These are phyloP conservation scores for Perodicticus potto DNA, from an alignment of 2,797 vertebrate genomes.

Conservation along the genomic window DNA sequence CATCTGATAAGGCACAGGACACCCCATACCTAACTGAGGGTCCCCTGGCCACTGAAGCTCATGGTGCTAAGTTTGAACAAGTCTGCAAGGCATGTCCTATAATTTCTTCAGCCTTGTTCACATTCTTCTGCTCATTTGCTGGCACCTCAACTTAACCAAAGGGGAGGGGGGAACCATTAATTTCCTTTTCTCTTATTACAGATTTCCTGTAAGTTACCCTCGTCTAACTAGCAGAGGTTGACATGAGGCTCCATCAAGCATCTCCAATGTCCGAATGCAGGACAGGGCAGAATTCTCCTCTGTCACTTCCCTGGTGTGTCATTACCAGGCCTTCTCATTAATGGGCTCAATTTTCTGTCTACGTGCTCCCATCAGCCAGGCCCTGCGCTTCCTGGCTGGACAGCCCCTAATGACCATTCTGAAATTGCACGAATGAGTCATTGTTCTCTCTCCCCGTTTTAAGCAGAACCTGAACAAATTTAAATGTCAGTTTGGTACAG, in stretches of 20 bases:
- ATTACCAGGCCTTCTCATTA: rapidly evolving
- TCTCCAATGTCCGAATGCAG: too few species aligned
- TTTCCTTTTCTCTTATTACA: background rate
- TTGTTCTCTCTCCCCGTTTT: rapidly evolving
- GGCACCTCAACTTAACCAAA: too few species aligned
- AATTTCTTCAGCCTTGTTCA: too few species aligned
- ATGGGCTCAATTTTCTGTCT: rapidly evolving
- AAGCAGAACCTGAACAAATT: background rate
- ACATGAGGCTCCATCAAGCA: rapidly evolving
- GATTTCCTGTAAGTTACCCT: too few species aligned
- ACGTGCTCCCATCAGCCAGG: rapidly evolving
- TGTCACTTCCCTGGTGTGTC: rapidly evolving
- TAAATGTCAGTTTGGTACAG: background rate
- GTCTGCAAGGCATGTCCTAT: rapidly evolving
- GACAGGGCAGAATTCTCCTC: rapidly evolving
- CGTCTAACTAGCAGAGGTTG: too few species aligned
- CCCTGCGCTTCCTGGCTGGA: background rate
- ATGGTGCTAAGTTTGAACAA: rapidly evolving
- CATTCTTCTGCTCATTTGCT: too few species aligned
- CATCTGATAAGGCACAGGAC: rapidly evolving
- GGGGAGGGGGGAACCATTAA: background rate
- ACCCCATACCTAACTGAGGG: rapidly evolving
- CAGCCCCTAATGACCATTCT: background rate
- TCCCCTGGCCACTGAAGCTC: rapidly evolving
- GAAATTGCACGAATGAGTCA: rapidly evolving